Conservation (phyloP, 2,113 vertebrate genomes). For the Anguilla japonica region DNA sequence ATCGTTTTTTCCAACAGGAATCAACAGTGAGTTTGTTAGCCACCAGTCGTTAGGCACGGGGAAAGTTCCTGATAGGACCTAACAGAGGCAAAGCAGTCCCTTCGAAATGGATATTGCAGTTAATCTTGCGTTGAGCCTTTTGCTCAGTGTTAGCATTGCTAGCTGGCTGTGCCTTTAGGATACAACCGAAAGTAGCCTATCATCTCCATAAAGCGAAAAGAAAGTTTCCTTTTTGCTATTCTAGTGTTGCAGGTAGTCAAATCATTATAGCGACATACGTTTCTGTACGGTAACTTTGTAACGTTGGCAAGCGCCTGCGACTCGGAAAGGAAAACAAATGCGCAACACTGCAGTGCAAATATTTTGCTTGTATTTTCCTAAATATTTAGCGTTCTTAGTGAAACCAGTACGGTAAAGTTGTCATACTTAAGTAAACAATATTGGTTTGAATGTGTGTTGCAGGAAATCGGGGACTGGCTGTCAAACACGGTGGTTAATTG, state of each 20-base stretch:
- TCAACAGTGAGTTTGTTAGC: conserved; percentile 27
- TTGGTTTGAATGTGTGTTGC: conserved; percentile 4
- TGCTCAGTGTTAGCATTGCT: not conserved
- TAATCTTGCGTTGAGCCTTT: not conserved
- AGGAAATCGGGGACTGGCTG: not conserved
- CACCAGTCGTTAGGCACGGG: conserved; percentile 41
- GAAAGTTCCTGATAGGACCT: conserved; percentile 30
- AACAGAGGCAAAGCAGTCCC: not conserved
- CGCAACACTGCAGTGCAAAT: not conserved
- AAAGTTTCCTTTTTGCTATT: conserved; percentile 20
- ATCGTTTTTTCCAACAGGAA: conserved; percentile 44
- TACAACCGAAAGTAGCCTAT: not conserved
- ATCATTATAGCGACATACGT: not conserved
- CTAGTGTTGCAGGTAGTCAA: not conserved
- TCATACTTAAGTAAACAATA: not conserved
- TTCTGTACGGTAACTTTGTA: conserved; percentile 2
- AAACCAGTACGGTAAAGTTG: not conserved
- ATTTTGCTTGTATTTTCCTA: not conserved
- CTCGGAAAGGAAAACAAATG: not conserved
- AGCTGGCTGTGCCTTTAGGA: not conserved
- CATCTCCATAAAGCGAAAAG: not conserved
- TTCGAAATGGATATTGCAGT: not conserved
- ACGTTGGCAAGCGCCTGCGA: not conserved
- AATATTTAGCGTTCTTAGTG: not conserved
- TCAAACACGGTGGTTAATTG: not conserved